Evolutionary conservation across 2,888 invertebrate species (phyloP).

Genomic region (Plusia festucae): DNA sequence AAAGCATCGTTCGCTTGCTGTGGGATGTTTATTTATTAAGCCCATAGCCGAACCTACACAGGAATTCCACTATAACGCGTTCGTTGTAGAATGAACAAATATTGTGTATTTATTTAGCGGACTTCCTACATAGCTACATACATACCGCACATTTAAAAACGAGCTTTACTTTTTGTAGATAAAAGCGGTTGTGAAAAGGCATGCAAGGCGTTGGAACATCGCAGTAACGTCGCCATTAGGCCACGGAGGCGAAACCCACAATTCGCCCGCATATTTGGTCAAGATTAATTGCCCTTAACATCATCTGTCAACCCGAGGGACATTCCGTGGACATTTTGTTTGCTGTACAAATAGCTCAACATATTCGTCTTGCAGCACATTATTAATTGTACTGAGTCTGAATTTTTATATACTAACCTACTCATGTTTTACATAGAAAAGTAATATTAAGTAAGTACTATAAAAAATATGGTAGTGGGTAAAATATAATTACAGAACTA

Average conservation of each 20-base stretch:
- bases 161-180: slow-evolving; percentile 32
- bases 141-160: slow-evolving; percentile 23
- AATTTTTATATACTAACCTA: slow-evolving; percentile 31
- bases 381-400: slow-evolving; percentile 65
- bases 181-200: slow-evolving; percentile 46
- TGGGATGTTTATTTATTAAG: slow-evolving; percentile 20
- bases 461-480: background rate
- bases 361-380: slow-evolving; percentile 71
- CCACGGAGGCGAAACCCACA: slow-evolving; percentile 72
- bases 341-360: slow-evolving; percentile 79
- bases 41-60: slow-evolving; percentile 11
- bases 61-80: slow-evolving; percentile 21
- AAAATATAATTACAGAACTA: slow-evolving; percentile 6
- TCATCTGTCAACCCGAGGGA: slow-evolving; percentile 84
- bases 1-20: slow-evolving; percentile 13
- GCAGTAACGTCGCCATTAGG: slow-evolving; percentile 76
- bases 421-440: slow-evolving; percentile 13
- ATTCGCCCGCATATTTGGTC: slow-evolving; percentile 86
- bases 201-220: slow-evolving; percentile 57
- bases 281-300: slow-evolving; percentile 87
- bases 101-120: slow-evolving; percentile 15
- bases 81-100: slow-evolving; percentile 22
- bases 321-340: slow-evolving; percentile 82
- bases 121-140: slow-evolving; percentile 3
- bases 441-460: slow-evolving; percentile 7